These are phyloP conservation scores for Oceanites oceanicus DNA, from an alignment of 2,113 vertebrate species.

Conservation along the genomic window DNA sequence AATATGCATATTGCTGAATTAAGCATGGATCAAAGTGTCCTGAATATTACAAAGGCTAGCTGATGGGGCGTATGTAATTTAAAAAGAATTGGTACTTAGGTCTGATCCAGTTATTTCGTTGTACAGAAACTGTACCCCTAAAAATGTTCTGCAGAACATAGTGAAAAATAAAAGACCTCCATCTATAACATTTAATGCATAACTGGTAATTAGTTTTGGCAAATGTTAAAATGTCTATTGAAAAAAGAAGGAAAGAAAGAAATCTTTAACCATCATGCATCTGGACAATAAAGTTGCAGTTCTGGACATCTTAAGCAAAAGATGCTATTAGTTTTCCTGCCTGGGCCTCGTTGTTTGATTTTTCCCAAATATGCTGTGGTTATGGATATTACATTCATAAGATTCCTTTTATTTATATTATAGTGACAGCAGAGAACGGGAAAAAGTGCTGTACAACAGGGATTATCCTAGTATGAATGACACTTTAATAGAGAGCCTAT, in stretches of 20 bases:
- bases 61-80: background rate
- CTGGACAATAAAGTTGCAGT: background rate
- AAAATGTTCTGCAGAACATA: background rate
- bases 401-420: background rate
- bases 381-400: background rate
- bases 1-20: background rate
- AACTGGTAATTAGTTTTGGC: background rate
- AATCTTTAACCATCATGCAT: rapidly evolving
- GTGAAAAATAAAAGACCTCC: background rate
- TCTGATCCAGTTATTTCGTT: background rate
- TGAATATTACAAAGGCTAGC: background rate
- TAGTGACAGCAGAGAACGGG: background rate
- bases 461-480: background rate
- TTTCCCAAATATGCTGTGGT: background rate
- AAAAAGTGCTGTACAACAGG: background rate
- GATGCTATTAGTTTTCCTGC: background rate
- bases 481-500: background rate
- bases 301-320: background rate
- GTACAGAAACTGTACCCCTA: background rate
- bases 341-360: background rate
- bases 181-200: background rate
- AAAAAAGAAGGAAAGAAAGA: background rate
- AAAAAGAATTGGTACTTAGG: background rate
- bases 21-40: background rate
- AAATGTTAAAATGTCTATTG: background rate